Base-by-base conservation (phyloP, 2,888 invertebrate genomes). In the Erynnis tages region DNA sequence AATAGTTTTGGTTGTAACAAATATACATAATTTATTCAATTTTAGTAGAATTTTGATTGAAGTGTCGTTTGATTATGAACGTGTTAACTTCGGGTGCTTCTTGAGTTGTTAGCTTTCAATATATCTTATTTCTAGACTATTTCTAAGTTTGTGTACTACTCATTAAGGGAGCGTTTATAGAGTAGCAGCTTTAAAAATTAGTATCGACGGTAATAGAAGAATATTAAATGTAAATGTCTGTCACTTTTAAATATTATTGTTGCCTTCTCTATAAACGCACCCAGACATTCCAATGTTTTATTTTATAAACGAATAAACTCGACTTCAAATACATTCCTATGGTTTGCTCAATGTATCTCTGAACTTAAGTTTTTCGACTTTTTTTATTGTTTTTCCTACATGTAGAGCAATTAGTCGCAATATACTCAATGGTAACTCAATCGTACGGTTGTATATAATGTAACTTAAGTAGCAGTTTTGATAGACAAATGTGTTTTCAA, bases 21-120 rank as follows among this genome's bases (percentile, higher is more conserved):
- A n/a, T n/a, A 79, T 87, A 38, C 19, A 79, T 87, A 85, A 87
- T 82, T 86, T 87, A 86, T 86, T 65, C 61, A 67, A 72, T 74
- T 76, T 71, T 84, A 86, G 84, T 75, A 76, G 77, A 84, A 83
- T 82, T 81, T 79, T 64, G 71, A 74, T 74, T 71, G 73, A 76
- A 63, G 76, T 77, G 79, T 74, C 78, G 82, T 83, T 82, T 79
- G 79, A 68, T 67, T 70, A 69, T 70, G 69, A 69, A 69, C 61
- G 66, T 66, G 65, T 60, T 71, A 69, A 68, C 63, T 77, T 83
- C 79, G 84, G 80, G 86, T 85, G 83, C 79, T 79, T 76, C 70
- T 67, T 75, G 68, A 71, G 67, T 58, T 45, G 25, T 21, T 59
- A 23, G 19, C 27, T 41, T 23, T 40, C 11, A 14, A 25, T 41